Evolutionary conservation across 2,888 invertebrate species (phyloP), one percentile per base, ranked within the genome.

Genomic region (Diogma glabrata): DNA sequence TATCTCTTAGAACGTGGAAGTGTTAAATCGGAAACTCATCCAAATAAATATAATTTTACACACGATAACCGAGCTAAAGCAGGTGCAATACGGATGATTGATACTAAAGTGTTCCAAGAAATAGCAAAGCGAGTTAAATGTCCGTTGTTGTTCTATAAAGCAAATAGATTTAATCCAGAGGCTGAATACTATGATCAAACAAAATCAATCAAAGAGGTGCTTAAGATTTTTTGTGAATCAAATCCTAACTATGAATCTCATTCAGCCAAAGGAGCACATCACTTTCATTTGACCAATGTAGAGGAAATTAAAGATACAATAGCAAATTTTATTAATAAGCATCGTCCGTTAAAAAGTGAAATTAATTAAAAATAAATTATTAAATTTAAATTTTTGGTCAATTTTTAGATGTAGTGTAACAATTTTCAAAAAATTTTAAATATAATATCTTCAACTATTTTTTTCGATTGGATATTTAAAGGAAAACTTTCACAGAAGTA

Each of bases 181-280:
- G 77, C 76, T 56, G 68, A 75, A 50, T 74, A 75, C 57, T 75
- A 75, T 49, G 72, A 78, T 23, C 74, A 76, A 57, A 73, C 17
- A 22, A 7, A 33, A 80, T n/a, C n/a, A n/a, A n/a, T n/a, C n/a
- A n/a, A n/a, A n/a, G 17, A 73, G 75, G 47, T 61, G 75, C 8
- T 63, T 84, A 20, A 75, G 71, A n/a, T n/a, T n/a, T n/a, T n/a
- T n/a, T n/a, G n/a, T n/a, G 52, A 67, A 70, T 52, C 5, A 4
- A 72, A 78, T 59, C 67, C 69, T 1, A 70, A 75, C 45, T 82
- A 78, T 58, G 75, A 77, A 60, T 73, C 73, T 55, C 74, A 79
- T 51, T 72, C 75, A 53, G 69, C 86, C 1, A 74, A 79, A n/a
- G 86, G 86, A 1, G 75, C 75, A 3, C 87, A 87, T 69, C 86